Conservation (phyloP, 2,888 invertebrate species). For the Digitonthophagus gazella region DNA sequence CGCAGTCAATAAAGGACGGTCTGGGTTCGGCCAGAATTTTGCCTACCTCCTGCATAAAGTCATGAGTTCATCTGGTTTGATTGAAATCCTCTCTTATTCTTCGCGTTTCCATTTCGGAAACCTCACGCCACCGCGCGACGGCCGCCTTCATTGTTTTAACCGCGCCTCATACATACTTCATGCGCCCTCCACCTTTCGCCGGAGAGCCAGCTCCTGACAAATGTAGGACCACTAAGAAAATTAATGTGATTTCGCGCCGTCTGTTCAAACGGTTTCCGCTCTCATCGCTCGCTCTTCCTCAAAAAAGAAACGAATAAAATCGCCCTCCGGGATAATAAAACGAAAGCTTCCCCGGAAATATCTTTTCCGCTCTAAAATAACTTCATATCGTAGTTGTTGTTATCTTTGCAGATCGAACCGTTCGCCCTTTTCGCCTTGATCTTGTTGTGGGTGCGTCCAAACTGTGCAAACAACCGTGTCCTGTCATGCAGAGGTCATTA, state of each 20-base stretch:
- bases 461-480: not conserved
- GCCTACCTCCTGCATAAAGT: conserved; percentile 53
- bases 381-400: too few relatives aligned
- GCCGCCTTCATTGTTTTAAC: conserved; percentile 51
- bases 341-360: too few relatives aligned
- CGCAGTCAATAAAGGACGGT: conserved; percentile 34
- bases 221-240: conserved; percentile 27
- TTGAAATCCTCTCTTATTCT: conserved; percentile 55
- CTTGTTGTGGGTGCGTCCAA: not conserved
- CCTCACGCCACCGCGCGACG: conserved; percentile 43
- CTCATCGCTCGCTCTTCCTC: conserved; percentile 7
- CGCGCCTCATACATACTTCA: conserved; percentile 52
- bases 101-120: conserved; percentile 50
- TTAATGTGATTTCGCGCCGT: conserved; percentile 22
- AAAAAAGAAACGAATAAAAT: conserved; percentile 1
- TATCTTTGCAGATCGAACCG: too few relatives aligned
- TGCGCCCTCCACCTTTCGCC: conserved; percentile 36
- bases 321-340: too few relatives aligned
- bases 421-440: not conserved
- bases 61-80: conserved; percentile 55
- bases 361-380: too few relatives aligned
- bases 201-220: conserved; percentile 21
- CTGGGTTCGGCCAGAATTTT: conserved; percentile 35
- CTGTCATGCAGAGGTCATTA: not conserved
- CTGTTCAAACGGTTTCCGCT: not conserved